A percentile compares a stretch with the other conserved stretches of the same genome.
These are phyloP conservation scores for Amyelois transitella DNA, from an alignment of 1,140 invertebrate genomes.

Conservation along the genomic window DNA sequence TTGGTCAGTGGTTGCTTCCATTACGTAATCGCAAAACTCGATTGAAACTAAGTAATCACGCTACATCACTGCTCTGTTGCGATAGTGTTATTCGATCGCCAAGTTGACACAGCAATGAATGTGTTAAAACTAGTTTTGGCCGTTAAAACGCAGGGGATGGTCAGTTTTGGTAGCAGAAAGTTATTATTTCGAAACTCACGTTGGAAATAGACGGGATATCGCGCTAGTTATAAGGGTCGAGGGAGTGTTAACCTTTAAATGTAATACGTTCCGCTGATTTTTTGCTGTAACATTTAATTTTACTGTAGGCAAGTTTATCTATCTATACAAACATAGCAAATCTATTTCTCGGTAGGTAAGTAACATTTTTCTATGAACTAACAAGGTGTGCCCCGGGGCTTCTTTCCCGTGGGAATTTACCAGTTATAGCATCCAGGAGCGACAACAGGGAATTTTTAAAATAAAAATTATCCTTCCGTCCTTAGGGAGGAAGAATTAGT, in stretches of 20 bases:
- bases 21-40: background rate
- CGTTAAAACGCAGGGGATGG: background rate
- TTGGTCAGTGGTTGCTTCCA: conserved; percentile 1
- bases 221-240: conserved; percentile 17
- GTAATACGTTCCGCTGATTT: background rate
- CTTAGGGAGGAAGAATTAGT: no score
- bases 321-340: no score
- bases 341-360: no score
- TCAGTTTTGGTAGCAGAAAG: conserved; percentile 10
- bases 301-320: no score
- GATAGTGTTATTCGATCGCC: background rate
- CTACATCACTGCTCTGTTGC: background rate
- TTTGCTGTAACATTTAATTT: no score
- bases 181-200: conserved; percentile 18
- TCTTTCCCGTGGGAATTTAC: no score
- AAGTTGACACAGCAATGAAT: conserved; percentile 16
- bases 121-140: background rate
- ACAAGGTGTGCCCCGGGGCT: no score
- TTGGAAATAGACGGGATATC: conserved; percentile 8
- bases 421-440: no score
- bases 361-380: no score
- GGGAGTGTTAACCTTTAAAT: conserved; percentile 12
- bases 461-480: no score
- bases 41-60: background rate
- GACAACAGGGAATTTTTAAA: no score